These are phyloP conservation scores for Salvelinus namaycush DNA, from an alignment of 2,113 vertebrate genomes.

Conservation along the genomic window DNA sequence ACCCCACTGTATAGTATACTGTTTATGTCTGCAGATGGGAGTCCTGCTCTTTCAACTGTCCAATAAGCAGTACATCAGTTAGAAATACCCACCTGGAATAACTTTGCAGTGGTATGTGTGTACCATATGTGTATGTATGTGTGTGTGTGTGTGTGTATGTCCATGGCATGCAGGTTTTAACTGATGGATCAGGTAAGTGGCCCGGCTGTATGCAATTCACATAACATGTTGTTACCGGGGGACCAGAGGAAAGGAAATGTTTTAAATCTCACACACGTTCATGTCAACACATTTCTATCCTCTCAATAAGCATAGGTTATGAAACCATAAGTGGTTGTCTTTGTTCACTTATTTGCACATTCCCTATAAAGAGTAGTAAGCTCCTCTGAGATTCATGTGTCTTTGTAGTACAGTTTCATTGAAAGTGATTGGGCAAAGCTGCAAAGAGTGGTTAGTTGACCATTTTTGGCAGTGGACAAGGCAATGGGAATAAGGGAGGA, in stretches of 20 bases:
- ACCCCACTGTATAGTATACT: not conserved
- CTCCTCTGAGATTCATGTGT: not conserved
- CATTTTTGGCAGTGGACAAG: constrained; percentile 1
- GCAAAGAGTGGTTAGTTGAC: not conserved
- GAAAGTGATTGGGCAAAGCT: not conserved
- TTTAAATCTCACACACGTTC: not conserved
- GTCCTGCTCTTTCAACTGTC: not conserved
- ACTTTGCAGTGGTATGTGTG: constrained; percentile 2
- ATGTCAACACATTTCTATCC: constrained; percentile 5
- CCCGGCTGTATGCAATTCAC: not conserved
- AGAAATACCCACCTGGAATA: constrained; percentile 4
- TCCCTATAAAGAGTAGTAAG: not conserved
- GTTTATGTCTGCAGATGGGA: not conserved
- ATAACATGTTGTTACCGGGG: not conserved
- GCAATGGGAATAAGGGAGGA: not conserved
- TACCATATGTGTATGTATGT: not conserved
- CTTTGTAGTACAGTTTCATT: not conserved
- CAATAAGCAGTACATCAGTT: not conserved
- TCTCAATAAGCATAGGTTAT: not conserved
- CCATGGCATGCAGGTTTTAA: not conserved
- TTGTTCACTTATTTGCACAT: not conserved
- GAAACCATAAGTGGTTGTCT: constrained; percentile 1
- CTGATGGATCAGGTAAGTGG: not conserved
- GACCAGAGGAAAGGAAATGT: not conserved
- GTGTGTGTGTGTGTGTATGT: not conserved